Conservation (phyloP, 2,113 vertebrate genomes). For the Protobothrops mucrosquamatus region DNA sequence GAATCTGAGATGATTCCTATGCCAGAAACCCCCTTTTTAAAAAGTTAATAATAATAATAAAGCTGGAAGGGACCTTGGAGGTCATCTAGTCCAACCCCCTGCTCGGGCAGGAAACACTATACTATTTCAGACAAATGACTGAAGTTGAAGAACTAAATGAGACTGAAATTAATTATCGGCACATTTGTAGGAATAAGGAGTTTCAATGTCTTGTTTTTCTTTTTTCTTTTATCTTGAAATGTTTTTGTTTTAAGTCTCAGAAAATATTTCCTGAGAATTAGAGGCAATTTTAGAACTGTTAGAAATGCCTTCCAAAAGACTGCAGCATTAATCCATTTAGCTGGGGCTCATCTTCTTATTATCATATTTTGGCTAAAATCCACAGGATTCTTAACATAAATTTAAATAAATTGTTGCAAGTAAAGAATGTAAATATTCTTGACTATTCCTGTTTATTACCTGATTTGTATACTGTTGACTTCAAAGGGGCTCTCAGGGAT, state of each 20-base stretch:
- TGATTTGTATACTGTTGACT: neutral
- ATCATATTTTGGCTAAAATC: neutral
- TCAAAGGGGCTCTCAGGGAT: neutral
- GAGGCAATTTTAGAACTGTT: neutral
- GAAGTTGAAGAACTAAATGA: neutral
- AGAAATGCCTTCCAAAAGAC: neutral
- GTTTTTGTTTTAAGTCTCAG: neutral
- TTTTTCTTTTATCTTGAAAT: neutral
- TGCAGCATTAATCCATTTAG: neutral
- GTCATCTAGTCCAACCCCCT: no score
- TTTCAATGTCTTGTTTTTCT: neutral
- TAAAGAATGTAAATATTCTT: neutral
- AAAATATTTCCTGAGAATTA: neutral
- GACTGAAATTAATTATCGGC: neutral
- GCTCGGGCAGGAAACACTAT: no score
- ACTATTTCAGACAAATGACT: no score
- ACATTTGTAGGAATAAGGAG: neutral
- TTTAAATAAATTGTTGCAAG: neutral
- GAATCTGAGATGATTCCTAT: neutral
- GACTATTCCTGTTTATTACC: neutral
- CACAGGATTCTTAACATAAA: neutral
- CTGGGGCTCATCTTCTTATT: neutral
- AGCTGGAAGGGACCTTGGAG: no score
- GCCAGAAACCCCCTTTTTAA: neutral
- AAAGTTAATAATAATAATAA: neutral